Evolutionary conservation across 2,888 invertebrate genomes (phyloP).

Genomic region (Pseudoips prasinana): DNA sequence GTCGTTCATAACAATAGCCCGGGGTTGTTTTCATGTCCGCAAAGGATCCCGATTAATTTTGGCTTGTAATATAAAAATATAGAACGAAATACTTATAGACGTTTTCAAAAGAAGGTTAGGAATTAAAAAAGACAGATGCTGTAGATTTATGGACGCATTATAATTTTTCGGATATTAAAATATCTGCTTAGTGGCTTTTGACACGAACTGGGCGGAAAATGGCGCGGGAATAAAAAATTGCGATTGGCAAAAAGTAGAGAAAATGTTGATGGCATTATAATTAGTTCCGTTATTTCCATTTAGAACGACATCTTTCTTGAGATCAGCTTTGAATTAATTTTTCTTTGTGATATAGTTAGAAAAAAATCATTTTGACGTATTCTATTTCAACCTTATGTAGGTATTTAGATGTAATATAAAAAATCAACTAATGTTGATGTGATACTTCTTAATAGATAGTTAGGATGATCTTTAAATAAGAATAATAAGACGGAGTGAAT

Average conservation of each 20-base stretch:
- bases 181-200: slow-evolving; percentile 38
- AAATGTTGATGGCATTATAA: slow-evolving; percentile 27
- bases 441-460: too few relatives aligned
- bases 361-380: too few relatives aligned
- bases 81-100: slow-evolving; percentile 44
- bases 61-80: slow-evolving; percentile 64
- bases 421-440: too few relatives aligned
- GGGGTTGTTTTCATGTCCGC: slow-evolving; percentile 73
- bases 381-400: too few relatives aligned
- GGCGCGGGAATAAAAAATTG: slow-evolving; percentile 26
- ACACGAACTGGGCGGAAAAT: slow-evolving; percentile 37
- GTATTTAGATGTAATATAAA: too few relatives aligned
- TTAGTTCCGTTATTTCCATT: slow-evolving; percentile 12
- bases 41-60: slow-evolving; percentile 73
- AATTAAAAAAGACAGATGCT: slow-evolving; percentile 54
- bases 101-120: slow-evolving; percentile 46
- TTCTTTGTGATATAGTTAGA: too few relatives aligned
- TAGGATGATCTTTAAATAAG: too few relatives aligned
- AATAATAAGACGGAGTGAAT: too few relatives aligned
- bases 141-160: slow-evolving; percentile 44
- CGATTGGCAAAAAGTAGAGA: slow-evolving; percentile 31
- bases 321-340: too few relatives aligned
- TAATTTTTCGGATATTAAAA: slow-evolving; percentile 40
- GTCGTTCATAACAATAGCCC: slow-evolving; percentile 73
- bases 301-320: too few relatives aligned